Conservation (phyloP, 2,888 invertebrate genomes). For the Apamea crenata region DNA sequence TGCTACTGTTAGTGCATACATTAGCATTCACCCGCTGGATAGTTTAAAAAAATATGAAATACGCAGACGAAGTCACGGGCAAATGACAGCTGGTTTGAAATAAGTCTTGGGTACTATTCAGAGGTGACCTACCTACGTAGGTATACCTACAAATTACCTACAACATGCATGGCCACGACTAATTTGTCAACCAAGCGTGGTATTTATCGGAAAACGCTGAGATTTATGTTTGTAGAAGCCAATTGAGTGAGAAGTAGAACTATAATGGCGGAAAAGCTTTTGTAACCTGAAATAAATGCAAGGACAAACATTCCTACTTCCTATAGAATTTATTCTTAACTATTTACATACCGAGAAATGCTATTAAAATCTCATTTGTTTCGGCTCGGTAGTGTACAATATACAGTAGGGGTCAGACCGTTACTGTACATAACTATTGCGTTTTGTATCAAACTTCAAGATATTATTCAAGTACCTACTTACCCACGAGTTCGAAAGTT, state of each 20-base stretch:
- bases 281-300: neutral
- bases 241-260: constrained; percentile 9
- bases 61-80: neutral
- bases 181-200: neutral
- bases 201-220: constrained; percentile 1
- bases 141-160: neutral
- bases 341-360: neutral
- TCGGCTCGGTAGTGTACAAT: neutral
- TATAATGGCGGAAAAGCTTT: neutral
- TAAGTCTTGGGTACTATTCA: neutral
- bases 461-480: constrained; percentile 20
- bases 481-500: constrained; percentile 40
- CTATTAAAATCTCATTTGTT: neutral
- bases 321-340: neutral
- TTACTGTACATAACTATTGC: neutral
- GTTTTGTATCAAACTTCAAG: constrained; percentile 13
- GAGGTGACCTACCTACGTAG: neutral
- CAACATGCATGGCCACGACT: neutral
- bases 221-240: neutral
- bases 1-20: no score
- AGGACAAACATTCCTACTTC: neutral
- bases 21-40: neutral
- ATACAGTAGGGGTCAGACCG: no score
- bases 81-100: neutral
- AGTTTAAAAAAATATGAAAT: neutral